Evolutionary conservation across 2,113 vertebrate species (phyloP).

Genomic region (Pongo pygmaeus): DNA sequence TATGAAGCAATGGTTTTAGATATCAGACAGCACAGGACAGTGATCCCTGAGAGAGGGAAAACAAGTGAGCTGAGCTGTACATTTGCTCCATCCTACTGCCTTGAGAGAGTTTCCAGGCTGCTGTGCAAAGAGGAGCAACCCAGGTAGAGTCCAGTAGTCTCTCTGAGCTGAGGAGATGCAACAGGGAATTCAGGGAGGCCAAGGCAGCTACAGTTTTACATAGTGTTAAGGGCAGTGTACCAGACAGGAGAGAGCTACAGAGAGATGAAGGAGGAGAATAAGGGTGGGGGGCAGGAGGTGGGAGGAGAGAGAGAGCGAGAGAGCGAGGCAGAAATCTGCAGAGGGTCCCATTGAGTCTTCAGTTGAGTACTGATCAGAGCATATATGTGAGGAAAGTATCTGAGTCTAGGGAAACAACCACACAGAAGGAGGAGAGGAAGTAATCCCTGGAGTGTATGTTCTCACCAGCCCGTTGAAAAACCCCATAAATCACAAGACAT

Average conservation of each 20-base stretch:
- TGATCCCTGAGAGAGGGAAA: background rate
- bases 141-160: background rate
- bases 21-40: background rate
- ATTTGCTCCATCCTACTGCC: too few relatives aligned
- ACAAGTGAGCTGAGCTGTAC: background rate
- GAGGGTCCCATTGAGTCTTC: background rate
- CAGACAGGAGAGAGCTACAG: background rate
- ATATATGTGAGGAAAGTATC: background rate
- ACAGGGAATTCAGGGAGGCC: background rate
- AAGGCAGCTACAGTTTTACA: background rate
- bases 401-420: background rate
- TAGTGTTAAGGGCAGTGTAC: background rate
- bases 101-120: background rate
- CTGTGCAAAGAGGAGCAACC: background rate
- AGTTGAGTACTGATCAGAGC: background rate
- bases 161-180: background rate
- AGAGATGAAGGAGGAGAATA: background rate
- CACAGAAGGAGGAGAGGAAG: background rate
- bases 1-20: background rate
- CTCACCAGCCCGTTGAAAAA: background rate
- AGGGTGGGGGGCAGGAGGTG: too few relatives aligned
- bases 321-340: background rate
- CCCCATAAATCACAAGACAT: background rate
- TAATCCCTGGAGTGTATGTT: background rate
- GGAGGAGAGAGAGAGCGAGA: background rate